phyloP scores from a whole-genome alignment of 2,888 invertebrate species.

The Calephelis perditalis region DNA sequence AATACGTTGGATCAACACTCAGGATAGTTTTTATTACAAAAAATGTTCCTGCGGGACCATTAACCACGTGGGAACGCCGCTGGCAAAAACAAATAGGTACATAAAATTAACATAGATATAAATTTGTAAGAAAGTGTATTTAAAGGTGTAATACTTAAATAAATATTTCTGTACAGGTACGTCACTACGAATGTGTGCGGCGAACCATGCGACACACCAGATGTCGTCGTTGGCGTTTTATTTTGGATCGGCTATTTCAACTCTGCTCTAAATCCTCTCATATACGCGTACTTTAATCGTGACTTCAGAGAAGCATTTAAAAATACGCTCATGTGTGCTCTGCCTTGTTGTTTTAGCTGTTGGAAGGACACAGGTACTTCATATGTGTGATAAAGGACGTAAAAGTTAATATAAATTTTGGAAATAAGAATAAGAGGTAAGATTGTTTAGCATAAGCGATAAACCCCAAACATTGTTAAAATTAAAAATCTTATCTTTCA shows the following conservation, averaged over 20 bases:
- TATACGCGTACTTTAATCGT: conserved; percentile 97
- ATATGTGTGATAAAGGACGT: conserved; percentile 65
- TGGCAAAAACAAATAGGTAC: too few species aligned
- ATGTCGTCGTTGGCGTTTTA: conserved; percentile 90
- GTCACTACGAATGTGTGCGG: conserved; percentile 91
- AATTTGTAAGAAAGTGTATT: too few species aligned
- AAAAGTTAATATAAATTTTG: conserved; percentile 1
- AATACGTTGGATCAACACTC: too few species aligned
- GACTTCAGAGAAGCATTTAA: conserved; percentile 98
- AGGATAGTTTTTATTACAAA: too few species aligned
- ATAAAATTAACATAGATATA: too few species aligned
- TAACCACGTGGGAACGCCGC: too few species aligned
- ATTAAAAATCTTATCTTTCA: too few species aligned
- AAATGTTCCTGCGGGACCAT: too few species aligned
- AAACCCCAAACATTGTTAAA: not conserved
- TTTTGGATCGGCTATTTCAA: conserved; percentile 99
- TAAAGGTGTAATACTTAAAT: too few species aligned
- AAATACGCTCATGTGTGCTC: conserved; percentile 90
- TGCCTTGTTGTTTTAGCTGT: conserved; percentile 89
- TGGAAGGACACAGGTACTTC: conserved; percentile 82
- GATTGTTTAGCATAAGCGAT: not conserved
- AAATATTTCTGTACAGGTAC: conserved; percentile 79
- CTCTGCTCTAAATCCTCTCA: conserved; percentile 95
- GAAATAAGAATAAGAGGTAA: not conserved
- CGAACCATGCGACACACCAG: conserved; percentile 88